phyloP scores from a whole-genome alignment of 2,888 invertebrate species.

The Hyposoter dolosus region DNA sequence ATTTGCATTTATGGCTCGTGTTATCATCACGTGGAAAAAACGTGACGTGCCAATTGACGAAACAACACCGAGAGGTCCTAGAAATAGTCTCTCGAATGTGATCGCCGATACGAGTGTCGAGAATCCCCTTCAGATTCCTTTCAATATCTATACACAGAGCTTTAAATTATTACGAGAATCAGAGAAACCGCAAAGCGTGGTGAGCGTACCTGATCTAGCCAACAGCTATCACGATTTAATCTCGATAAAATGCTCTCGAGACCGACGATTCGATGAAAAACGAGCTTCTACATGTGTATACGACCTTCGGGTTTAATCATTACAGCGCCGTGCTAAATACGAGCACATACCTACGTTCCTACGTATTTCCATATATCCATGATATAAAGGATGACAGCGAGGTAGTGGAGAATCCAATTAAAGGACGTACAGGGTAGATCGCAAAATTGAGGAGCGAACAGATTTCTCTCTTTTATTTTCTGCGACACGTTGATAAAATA shows the following conservation, averaged over 20 bases:
- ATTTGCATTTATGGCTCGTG: conserved; percentile 31
- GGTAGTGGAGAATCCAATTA: not conserved
- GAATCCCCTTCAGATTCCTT: conserved; percentile 33
- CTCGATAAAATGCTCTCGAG: conserved; percentile 64
- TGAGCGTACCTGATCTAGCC: conserved; percentile 33
- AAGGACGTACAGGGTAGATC: not conserved
- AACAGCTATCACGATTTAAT: conserved; percentile 62
- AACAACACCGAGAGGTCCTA: conserved; percentile 47
- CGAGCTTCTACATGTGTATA: not conserved
- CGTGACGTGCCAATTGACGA: conserved; percentile 61
- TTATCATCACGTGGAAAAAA: conserved; percentile 57
- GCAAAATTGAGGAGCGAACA: not conserved
- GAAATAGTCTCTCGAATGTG: not conserved
- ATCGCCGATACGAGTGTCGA: conserved; percentile 37
- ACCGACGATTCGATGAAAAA: conserved; percentile 63
- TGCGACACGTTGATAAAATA: not conserved
- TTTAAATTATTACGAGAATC: conserved; percentile 22
- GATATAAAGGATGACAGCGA: not conserved
- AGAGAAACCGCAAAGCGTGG: conserved; percentile 37
- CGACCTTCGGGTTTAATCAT: conserved; percentile 13
- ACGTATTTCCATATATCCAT: not conserved
- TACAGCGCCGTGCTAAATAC: conserved; percentile 30
- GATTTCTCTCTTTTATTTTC: not conserved
- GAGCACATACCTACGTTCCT: not conserved
- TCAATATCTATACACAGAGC: not conserved